Base-by-base conservation (phyloP, 2,113 vertebrate genomes). In the Neopipo cinnamomea region DNA sequence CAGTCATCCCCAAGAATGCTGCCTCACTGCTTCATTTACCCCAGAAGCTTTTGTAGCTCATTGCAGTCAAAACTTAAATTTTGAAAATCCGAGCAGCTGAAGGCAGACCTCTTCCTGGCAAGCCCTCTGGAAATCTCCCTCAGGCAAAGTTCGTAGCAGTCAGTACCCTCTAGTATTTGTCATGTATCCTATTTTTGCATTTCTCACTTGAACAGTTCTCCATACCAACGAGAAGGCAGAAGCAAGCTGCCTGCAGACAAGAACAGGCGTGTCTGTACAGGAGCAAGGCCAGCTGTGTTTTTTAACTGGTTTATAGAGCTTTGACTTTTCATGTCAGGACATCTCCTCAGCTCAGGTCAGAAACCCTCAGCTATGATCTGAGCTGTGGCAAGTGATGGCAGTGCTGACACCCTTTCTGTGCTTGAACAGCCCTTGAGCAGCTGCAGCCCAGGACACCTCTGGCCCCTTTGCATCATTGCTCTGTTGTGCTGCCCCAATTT, bases 81-180 rank as follows among this genome's bases (percentile, higher is more conserved):
- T 33, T 46, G 70, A 61, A 76, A 82, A 84, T 35, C 10, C 0
- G 0, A 73, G 75, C 68, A 83, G 89, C 65, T 78, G 65, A 39
- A 84, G 56, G 61, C 82, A 88, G 67, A 65, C 8, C 22, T 81
- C 85, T 84, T 41, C 76, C 72, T 35, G 63, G 85, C n/a, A 80
- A 83, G 28, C 75, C 67, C 66, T 59, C 67, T 85, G 62, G 93
- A 97, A 93, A 89, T 59, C 80, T 73, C 90, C 85, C 82, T 82
- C 53, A 91, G 77, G 82, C 62, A 50, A 87, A 91, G 79, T 22
- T 65, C 7, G 7, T 5, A 75, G 55, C 76, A 91, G 61, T 44
- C 85, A 56, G 49, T 6, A 70, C 77, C 52, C 61, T 77, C 82
- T 58, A 30, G 33, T 52, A 14, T 58, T 95, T 86, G n/a, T 30